Conservation (phyloP, 2,888 invertebrate genomes). For the Pandemis cinnamomeana region DNA sequence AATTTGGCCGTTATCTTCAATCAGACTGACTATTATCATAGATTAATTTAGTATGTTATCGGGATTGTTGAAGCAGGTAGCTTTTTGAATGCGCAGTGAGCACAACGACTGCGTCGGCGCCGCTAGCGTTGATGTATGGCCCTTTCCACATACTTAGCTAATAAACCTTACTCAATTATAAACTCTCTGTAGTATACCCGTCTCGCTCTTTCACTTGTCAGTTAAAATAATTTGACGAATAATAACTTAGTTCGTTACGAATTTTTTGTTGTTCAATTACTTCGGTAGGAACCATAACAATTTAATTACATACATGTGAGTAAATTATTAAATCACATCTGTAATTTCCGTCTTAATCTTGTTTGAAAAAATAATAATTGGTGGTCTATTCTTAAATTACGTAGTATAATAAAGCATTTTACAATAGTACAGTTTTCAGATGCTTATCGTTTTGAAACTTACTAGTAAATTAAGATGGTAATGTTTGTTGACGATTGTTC, state of each 20-base stretch:
- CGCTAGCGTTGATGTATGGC: slow-evolving; percentile 73
- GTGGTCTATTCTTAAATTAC: slow-evolving; percentile 41
- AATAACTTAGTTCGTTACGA: not conserved
- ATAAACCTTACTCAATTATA: slow-evolving; percentile 70
- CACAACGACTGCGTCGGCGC: slow-evolving; percentile 73
- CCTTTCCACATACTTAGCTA: slow-evolving; percentile 74
- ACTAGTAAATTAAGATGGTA: not conserved
- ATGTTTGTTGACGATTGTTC: not conserved
- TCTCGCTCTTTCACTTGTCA: slow-evolving; percentile 52
- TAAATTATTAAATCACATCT: slow-evolving; percentile 12
- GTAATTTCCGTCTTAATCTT: slow-evolving; percentile 12
- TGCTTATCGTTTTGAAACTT: slow-evolving; percentile 6
- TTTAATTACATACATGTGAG: slow-evolving; percentile 1
- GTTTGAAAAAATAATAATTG: slow-evolving; percentile 46
- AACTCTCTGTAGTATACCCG: slow-evolving; percentile 62
- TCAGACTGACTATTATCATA: not conserved
- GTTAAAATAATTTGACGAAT: not conserved
- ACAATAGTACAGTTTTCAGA: slow-evolving; percentile 2
- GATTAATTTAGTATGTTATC: slow-evolving; percentile 9
- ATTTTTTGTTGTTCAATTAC: not conserved
- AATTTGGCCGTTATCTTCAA: not conserved
- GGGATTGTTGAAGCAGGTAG: slow-evolving; percentile 14
- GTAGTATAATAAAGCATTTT: slow-evolving; percentile 3
- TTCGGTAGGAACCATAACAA: not conserved
- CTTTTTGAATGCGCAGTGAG: slow-evolving; percentile 9